Percentiles rank a stretch among this genome's conserved stretches.
Conservation (phyloP, 2,797 vertebrate species). For the Enteromius argenteus region DNA sequence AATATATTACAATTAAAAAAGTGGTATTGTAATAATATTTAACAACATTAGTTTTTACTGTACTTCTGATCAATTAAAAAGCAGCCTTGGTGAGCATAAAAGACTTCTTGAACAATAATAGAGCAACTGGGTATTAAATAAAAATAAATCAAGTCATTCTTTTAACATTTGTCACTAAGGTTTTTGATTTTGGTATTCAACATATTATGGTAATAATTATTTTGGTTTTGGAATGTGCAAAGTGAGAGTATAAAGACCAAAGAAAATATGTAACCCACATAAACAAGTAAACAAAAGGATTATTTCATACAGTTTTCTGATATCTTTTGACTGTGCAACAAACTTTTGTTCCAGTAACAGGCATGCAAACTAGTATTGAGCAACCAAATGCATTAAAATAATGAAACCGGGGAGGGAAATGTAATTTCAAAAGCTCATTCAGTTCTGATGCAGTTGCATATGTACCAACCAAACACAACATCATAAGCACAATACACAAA, state of each 20-base stretch:
- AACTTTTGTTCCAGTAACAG: background rate
- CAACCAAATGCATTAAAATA: conserved; percentile 16
- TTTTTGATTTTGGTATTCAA: background rate
- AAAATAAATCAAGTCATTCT: background rate
- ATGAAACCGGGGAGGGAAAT: background rate
- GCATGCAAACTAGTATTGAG: conserved; percentile 17
- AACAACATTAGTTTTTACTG: background rate
- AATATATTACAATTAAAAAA: background rate
- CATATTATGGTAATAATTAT: background rate
- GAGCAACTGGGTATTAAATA: background rate
- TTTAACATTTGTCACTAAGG: background rate
- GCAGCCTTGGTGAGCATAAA: background rate
- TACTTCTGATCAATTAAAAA: conserved; percentile 1
- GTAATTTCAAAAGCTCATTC: conserved; percentile 17
- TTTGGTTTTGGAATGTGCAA: conserved; percentile 42
- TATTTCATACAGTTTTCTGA: background rate
- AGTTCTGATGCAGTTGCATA: conserved; percentile 1
- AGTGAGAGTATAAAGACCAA: conserved; percentile 10
- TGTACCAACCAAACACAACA: background rate
- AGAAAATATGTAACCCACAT: conserved; percentile 18
- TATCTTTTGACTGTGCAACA: conserved; percentile 13
- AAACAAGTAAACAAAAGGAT: background rate
- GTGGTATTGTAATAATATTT: background rate
- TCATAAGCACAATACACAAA: background rate
- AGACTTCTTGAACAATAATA: background rate